Conservation (phyloP, 2,888 invertebrate species). For the Galeopsomyia nigrocyanea region DNA sequence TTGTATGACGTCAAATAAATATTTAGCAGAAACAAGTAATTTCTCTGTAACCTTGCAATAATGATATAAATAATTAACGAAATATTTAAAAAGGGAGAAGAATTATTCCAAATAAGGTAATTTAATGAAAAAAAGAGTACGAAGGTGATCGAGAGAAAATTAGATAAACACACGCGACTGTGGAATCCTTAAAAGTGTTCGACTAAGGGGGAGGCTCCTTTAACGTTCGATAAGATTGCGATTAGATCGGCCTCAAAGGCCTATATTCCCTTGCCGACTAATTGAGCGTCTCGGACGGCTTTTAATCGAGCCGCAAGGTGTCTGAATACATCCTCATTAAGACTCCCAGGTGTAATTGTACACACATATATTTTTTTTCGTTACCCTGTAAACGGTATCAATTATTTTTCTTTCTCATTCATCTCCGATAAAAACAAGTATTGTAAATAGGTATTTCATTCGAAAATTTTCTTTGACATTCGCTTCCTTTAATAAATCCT, state of each 20-base stretch:
- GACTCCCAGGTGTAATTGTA: neutral
- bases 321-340: conserved; percentile 20
- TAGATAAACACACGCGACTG: conserved; percentile 15
- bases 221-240: conserved; percentile 27
- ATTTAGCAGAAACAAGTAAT: too few relatives aligned
- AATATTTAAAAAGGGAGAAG: neutral
- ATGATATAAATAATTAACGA: too few relatives aligned
- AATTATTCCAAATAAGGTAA: conserved; percentile 11
- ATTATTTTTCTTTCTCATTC: too few relatives aligned
- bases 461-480: neutral
- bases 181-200: conserved; percentile 11
- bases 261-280: conserved; percentile 7
- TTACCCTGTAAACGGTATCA: neutral
- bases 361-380: neutral
- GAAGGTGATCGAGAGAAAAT: conserved; percentile 1
- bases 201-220: neutral
- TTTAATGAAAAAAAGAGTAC: conserved; percentile 10
- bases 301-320: conserved; percentile 20
- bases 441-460: too few relatives aligned
- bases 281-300: conserved; percentile 17
- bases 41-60: too few relatives aligned
- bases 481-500: too few relatives aligned
- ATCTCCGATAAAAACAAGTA: too few relatives aligned
- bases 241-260: conserved; percentile 20
- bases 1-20: too few relatives aligned